Conservation (phyloP, 2,888 invertebrate species). For the Hyppa rectilinea region DNA sequence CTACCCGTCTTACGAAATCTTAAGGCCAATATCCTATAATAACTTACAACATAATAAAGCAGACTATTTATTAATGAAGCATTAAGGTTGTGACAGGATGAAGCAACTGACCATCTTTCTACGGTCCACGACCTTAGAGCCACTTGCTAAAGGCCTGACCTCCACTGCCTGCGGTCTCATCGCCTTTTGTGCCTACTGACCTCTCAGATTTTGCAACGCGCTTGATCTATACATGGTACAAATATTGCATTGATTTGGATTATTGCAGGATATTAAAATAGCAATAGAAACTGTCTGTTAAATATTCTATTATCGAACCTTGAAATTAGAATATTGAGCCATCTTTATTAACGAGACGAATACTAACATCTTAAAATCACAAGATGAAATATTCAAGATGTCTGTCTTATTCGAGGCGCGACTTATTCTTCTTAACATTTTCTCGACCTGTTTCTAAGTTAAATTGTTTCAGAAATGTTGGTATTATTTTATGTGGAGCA, state of each 20-base stretch:
- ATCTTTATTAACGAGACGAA: slow-evolving; percentile 51
- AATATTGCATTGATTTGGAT: slow-evolving; percentile 46
- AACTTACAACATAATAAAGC: slow-evolving; percentile 20
- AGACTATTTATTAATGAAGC: slow-evolving; percentile 40
- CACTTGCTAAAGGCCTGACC: slow-evolving; percentile 53
- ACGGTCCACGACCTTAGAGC: slow-evolving; percentile 46
- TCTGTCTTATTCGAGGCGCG: slow-evolving; percentile 19
- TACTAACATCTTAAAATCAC: slow-evolving; percentile 46
- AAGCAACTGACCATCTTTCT: slow-evolving; percentile 53
- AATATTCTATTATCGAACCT: slow-evolving; percentile 47
- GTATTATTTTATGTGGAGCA: slow-evolving; percentile 4
- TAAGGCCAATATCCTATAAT: slow-evolving; percentile 23
- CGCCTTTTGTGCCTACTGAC: slow-evolving; percentile 36
- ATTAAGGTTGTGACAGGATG: slow-evolving; percentile 51
- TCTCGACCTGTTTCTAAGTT: not conserved
- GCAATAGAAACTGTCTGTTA: slow-evolving; percentile 7
- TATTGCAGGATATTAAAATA: slow-evolving; percentile 25
- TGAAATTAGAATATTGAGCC: slow-evolving; percentile 41
- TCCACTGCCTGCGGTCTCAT: slow-evolving; percentile 38
- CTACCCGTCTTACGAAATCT: slow-evolving; percentile 36
- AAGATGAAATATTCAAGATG: slow-evolving; percentile 38
- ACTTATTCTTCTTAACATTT: slow-evolving; percentile 21
- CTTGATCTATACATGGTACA: slow-evolving; percentile 41
- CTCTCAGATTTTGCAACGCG: slow-evolving; percentile 46
- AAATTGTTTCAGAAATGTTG: slow-evolving; percentile 5